A percentile compares a stretch with the other conserved stretches of the same genome.
Conservation (phyloP, 2,888 invertebrate species). For the Lithophane leautieri region DNA sequence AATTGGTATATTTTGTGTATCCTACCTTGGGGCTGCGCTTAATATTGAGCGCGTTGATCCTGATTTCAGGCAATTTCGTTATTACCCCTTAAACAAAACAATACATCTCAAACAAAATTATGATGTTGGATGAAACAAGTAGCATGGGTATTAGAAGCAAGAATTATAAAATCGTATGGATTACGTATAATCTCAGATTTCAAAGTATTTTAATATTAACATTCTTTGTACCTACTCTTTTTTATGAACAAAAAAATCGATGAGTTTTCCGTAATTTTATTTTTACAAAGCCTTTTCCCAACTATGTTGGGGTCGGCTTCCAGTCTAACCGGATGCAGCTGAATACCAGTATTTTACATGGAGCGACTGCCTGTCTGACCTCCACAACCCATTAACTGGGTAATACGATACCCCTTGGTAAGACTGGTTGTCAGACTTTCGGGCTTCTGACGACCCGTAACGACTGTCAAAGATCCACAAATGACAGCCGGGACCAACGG, state of each 20-base stretch:
- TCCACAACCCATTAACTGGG: too few species aligned
- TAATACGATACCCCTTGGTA: too few species aligned
- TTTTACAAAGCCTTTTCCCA: too few species aligned
- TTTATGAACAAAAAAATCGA: neutral
- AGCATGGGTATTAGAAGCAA: neutral
- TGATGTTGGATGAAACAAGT: slow-evolving; percentile 1
- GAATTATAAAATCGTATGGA: slow-evolving; percentile 10
- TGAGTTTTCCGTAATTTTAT: neutral
- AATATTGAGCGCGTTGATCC: slow-evolving; percentile 45
- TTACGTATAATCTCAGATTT: neutral
- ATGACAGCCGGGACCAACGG: too few species aligned
- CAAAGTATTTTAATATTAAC: neutral
- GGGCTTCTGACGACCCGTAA: too few species aligned
- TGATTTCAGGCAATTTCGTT: slow-evolving; percentile 54
- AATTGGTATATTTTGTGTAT: slow-evolving; percentile 78
- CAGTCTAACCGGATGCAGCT: too few species aligned
- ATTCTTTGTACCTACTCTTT: neutral
- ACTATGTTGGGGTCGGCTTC: too few species aligned
- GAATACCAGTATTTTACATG: too few species aligned
- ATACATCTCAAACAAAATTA: slow-evolving; percentile 24
- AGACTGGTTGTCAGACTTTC: too few species aligned
- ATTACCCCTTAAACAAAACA: slow-evolving; percentile 41
- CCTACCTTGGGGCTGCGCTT: slow-evolving; percentile 71
- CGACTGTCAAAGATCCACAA: too few species aligned
- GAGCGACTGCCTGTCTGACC: too few species aligned